Percentiles rank a stretch among this genome's conserved stretches.
Evolutionary conservation across 2,113 vertebrate genomes (phyloP).

Genomic region (Macquaria ambigua): DNA sequence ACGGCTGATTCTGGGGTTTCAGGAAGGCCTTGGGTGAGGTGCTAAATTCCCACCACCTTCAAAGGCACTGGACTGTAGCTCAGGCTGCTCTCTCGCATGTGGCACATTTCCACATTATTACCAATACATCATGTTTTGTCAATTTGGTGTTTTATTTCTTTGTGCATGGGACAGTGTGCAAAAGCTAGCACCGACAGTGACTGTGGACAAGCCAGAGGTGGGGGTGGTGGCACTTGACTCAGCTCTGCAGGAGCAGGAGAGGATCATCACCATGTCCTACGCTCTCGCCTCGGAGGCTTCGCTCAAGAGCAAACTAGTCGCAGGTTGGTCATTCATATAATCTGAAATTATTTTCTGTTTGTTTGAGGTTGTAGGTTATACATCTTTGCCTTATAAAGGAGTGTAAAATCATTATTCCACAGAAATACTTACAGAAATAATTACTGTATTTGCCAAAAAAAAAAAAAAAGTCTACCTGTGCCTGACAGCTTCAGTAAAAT

Average conservation of each 20-base stretch:
- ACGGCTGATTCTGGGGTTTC: neutral
- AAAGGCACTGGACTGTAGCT: neutral
- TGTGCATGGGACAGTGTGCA: slow-evolving; percentile 86
- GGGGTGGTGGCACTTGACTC: slow-evolving; percentile 86
- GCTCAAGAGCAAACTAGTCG: slow-evolving; percentile 95
- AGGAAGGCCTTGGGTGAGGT: neutral
- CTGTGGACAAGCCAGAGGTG: slow-evolving; percentile 85
- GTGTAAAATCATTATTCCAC: slow-evolving; percentile 4
- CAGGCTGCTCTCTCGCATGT: neutral
- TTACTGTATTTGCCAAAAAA: slow-evolving; percentile 32
- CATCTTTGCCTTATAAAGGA: slow-evolving; percentile 21
- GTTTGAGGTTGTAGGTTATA: neutral
- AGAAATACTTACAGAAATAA: slow-evolving; percentile 43
- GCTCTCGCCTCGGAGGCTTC: slow-evolving; percentile 97
- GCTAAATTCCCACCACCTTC: neutral
- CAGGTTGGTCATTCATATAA: slow-evolving; percentile 87
- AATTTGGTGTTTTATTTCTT: slow-evolving; percentile 14
- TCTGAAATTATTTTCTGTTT: neutral
- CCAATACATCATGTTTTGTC: neutral
- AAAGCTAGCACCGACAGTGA: slow-evolving; percentile 85
- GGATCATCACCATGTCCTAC: slow-evolving; percentile 98
- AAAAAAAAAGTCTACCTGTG: neutral
- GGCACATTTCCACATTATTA: neutral
- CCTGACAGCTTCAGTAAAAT: slow-evolving; percentile 49
- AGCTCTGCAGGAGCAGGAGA: slow-evolving; percentile 93